phyloP scores from a whole-genome alignment of 2,888 invertebrate species.

The Leptogaster cylindrica region DNA sequence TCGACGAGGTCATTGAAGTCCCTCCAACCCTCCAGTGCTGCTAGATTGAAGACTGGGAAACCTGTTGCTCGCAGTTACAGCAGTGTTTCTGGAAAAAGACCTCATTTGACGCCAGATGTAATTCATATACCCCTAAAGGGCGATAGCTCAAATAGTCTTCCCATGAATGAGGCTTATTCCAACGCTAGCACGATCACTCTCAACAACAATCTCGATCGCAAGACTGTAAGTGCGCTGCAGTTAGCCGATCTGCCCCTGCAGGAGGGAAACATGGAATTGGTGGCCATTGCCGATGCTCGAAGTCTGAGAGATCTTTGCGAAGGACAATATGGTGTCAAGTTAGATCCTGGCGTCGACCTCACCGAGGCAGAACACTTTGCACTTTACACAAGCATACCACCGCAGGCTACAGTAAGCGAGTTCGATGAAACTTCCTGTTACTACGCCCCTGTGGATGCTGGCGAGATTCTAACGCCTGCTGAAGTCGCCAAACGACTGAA shows the following conservation, averaged over 20 bases:
- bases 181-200: constrained; percentile 60
- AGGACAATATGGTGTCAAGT: constrained; percentile 60
- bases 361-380: constrained; percentile 90
- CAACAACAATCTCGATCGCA: constrained; percentile 58
- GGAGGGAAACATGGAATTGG: constrained; percentile 66
- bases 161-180: constrained; percentile 63
- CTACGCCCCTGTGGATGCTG: constrained; percentile 83
- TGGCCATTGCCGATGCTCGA: constrained; percentile 64
- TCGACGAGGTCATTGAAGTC: constrained; percentile 57
- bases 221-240: constrained; percentile 61
- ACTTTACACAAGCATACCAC: constrained; percentile 83
- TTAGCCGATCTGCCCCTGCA: constrained; percentile 61
- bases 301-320: constrained; percentile 61
- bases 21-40: constrained; percentile 51
- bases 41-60: constrained; percentile 59
- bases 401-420: constrained; percentile 84
- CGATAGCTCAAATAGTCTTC: constrained; percentile 62
- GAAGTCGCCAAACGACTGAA: constrained; percentile 59
- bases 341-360: constrained; percentile 69
- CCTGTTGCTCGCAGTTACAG: constrained; percentile 68
- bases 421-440: constrained; percentile 88
- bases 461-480: constrained; percentile 68
- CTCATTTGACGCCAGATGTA: constrained; percentile 67
- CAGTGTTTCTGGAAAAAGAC: constrained; percentile 68
- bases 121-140: constrained; percentile 71